These are phyloP conservation scores for Dione juno DNA, from an alignment of 2,888 invertebrate species.

Conservation along the genomic window DNA sequence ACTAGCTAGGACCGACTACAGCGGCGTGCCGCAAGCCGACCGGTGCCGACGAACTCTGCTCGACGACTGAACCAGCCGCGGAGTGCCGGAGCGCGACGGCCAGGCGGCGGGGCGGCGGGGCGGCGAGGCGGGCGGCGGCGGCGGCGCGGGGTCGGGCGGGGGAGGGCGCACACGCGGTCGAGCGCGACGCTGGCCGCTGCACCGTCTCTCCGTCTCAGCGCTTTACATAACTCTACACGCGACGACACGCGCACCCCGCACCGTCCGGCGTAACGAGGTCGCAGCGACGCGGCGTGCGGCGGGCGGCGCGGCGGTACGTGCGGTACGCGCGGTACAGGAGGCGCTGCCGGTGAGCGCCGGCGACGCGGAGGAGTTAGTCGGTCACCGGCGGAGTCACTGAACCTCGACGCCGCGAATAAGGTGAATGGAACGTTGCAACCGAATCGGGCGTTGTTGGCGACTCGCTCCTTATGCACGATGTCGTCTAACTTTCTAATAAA, in stretches of 20 bases:
- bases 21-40: background rate
- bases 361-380: slow-evolving; percentile 76
- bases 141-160: slow-evolving; percentile 52
- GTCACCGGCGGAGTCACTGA: slow-evolving; percentile 78
- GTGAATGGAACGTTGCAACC: slow-evolving; percentile 82
- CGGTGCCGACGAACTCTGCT: slow-evolving; percentile 65
- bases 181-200: slow-evolving; percentile 75
- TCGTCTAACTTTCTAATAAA: slow-evolving; percentile 76
- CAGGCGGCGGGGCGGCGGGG: slow-evolving; percentile 58
- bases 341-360: slow-evolving; percentile 70
- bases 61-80: slow-evolving; percentile 71
- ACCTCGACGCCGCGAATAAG: slow-evolving; percentile 77
- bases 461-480: slow-evolving; percentile 67
- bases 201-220: slow-evolving; percentile 69
- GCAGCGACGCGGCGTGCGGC: slow-evolving; percentile 67
- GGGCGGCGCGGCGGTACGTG: slow-evolving; percentile 66
- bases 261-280: slow-evolving; percentile 79
- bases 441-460: slow-evolving; percentile 63
- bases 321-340: slow-evolving; percentile 70
- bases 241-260: slow-evolving; percentile 54
- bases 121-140: slow-evolving; percentile 65
- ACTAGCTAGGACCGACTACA: slow-evolving; percentile 38
- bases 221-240: slow-evolving; percentile 78
- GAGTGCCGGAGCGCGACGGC: slow-evolving; percentile 52
- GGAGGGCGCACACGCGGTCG: slow-evolving; percentile 73